phyloP scores from a whole-genome alignment of 2,888 invertebrate species.

The Hemithea aestivaria region DNA sequence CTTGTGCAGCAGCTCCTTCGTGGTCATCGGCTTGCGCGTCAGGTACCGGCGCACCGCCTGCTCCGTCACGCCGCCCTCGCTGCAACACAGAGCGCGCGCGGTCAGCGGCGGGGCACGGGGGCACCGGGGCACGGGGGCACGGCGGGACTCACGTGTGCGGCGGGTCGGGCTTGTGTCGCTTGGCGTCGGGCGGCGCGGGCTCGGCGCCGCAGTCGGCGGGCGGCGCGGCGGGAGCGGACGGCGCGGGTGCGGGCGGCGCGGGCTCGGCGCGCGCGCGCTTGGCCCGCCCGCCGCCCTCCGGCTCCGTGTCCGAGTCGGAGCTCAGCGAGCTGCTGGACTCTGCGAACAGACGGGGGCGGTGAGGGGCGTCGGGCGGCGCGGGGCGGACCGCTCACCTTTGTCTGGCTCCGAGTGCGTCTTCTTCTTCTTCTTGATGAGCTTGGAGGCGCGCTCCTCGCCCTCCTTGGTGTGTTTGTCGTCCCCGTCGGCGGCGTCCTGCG shows the following conservation, averaged over 20 bases:
- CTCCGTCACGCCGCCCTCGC: slow-evolving; percentile 94
- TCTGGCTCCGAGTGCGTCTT: too few relatives aligned
- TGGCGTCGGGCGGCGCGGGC: slow-evolving; percentile 43
- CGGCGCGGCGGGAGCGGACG: slow-evolving; percentile 44
- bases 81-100: slow-evolving; percentile 47
- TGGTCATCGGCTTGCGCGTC: slow-evolving; percentile 98
- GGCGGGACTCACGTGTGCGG: slow-evolving; percentile 48
- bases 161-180: slow-evolving; percentile 58
- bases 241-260: slow-evolving; percentile 43
- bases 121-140: slow-evolving; percentile 31
- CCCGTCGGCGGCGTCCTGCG: slow-evolving; percentile 72
- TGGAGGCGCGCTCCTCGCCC: slow-evolving; percentile 82
- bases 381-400: too few relatives aligned
- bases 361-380: too few relatives aligned
- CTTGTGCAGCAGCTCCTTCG: slow-evolving; percentile 96
- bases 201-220: slow-evolving; percentile 18
- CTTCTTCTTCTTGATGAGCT: slow-evolving; percentile 80
- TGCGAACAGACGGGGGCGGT: slow-evolving; percentile 36
- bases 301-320: slow-evolving; percentile 86
- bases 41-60: slow-evolving; percentile 96
- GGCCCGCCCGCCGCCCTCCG: slow-evolving; percentile 52
- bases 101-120: slow-evolving; percentile 31
- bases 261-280: slow-evolving; percentile 46
- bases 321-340: slow-evolving; percentile 86
- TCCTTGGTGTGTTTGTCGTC: slow-evolving; percentile 87